A percentile compares a stretch with the other conserved stretches of the same genome.
phyloP scores from a whole-genome alignment of 1,140 invertebrate species.

The Trachymyrmex septentrionalis region DNA sequence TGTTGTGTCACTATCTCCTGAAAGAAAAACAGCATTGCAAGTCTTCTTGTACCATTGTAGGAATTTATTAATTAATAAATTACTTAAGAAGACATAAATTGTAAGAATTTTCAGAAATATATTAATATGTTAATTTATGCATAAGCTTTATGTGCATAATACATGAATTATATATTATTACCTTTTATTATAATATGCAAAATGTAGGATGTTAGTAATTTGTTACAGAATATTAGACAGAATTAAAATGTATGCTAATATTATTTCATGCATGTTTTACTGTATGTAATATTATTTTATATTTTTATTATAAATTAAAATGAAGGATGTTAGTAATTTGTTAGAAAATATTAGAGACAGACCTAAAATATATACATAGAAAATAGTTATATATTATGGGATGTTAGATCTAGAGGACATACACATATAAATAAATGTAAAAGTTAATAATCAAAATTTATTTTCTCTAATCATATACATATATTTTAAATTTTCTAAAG shows the following conservation, averaged over 20 bases:
- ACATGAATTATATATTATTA: neutral
- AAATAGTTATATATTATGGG: neutral
- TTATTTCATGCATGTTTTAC: neutral
- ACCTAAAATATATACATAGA: neutral
- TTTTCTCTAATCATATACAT: neutral
- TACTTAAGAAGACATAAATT: neutral
- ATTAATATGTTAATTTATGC: neutral
- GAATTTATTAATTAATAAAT: neutral
- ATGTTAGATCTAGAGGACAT: neutral
- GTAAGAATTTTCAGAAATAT: neutral
- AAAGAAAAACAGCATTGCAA: constrained; percentile 21
- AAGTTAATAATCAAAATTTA: constrained; percentile 15
- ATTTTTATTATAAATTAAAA: neutral
- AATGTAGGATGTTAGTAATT: neutral
- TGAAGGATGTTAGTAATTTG: neutral
- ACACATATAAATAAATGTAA: neutral
- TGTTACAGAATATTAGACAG: neutral
- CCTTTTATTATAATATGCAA: neutral
- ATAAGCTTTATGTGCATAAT: neutral
- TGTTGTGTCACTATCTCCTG: constrained; percentile 42
- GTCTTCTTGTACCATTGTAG: neutral
- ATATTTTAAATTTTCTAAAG: neutral
- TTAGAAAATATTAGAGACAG: neutral
- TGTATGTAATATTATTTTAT: neutral
- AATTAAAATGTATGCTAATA: neutral